A percentile compares a stretch with the other conserved stretches of the same genome.
These are phyloP conservation scores for Amphiprion percula DNA, from an alignment of 2,113 vertebrate genomes.

Conservation along the genomic window DNA sequence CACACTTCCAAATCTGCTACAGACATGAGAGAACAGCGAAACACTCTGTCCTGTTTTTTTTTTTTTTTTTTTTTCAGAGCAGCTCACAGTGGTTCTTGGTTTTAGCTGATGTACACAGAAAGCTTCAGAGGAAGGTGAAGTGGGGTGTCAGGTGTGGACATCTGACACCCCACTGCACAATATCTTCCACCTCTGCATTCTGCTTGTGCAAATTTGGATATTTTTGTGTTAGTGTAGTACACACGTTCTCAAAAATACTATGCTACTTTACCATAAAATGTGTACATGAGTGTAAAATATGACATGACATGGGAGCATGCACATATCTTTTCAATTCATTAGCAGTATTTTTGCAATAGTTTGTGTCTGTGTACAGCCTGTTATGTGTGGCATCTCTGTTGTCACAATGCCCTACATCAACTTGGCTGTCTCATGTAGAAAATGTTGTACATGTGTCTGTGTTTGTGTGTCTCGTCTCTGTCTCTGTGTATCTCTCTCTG, in stretches of 20 bases:
- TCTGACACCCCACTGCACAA: slow-evolving; percentile 2
- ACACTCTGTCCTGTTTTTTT: slow-evolving; percentile 9
- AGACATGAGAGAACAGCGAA: slow-evolving; percentile 11
- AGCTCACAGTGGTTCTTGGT: background rate
- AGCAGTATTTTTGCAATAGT: background rate
- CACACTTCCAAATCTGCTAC: slow-evolving; percentile 23
- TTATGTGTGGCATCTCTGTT: background rate
- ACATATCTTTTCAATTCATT: too few relatives aligned
- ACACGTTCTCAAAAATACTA: too few relatives aligned
- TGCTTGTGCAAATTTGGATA: background rate
- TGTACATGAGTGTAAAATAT: too few relatives aligned
- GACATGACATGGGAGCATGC: too few relatives aligned
- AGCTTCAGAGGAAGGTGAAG: slow-evolving; percentile 7
- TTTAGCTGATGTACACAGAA: slow-evolving; percentile 58
- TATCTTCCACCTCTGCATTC: slow-evolving; percentile 27
- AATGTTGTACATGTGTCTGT: slow-evolving; percentile 15
- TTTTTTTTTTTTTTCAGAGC: background rate
- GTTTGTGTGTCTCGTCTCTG: slow-evolving; percentile 8
- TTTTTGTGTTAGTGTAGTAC: slow-evolving; percentile 1
- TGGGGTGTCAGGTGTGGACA: slow-evolving; percentile 13
- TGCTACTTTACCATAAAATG: too few relatives aligned
- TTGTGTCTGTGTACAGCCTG: background rate
- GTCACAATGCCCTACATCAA: background rate
- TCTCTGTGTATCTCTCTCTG: slow-evolving; percentile 40
- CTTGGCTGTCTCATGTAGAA: background rate